Base-by-base conservation (phyloP, 2,797 vertebrate species). In the Eutrigla gurnardus region DNA sequence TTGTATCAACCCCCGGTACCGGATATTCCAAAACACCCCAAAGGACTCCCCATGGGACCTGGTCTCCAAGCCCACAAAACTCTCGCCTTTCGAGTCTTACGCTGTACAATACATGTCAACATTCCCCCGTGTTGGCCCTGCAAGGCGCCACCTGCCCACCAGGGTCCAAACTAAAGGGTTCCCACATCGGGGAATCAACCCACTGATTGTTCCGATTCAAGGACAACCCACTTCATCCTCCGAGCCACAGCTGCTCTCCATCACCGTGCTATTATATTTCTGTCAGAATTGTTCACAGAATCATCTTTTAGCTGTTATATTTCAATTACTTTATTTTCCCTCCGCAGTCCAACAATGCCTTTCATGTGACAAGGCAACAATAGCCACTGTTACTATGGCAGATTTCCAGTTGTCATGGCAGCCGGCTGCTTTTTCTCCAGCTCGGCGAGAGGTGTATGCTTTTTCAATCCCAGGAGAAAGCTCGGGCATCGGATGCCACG, bases 391-490 rank as follows among this genome's bases (percentile, higher is more conserved):
- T 89, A 67, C 82, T 80, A 79, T 80, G 87, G 87, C 70, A 90
- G 84, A 84, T 75, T 78, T 88, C 81, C 73, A 47, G 91, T 93
- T 93, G 91, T 89, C 89, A 93, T 92, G 90, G 90, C 66, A 93
- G 85, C 91, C 17, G 4, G 50, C 73, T 71, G 70, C 78, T 80
- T 87, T 25, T 59, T 57, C 64, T 66, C n/a, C 1, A 64, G 49
- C 50, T 33, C 8, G 55, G n/a, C 57, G 45, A 43, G 64, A 47
- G 64, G 75, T 7, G 18, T 49, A 65, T 52, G 82, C 62, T 59
- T 75, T 75, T 80, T 65, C 70, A 65, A 63, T 64, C 67, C 74
- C 49, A 36, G 58, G 37, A 65, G 33, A 58, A 65, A 74, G 61
- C 70, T 74, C 33, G 32, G 18, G 60, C 70, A 49, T 70, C 49